Evolutionary conservation across 2,113 vertebrate genomes (phyloP), one percentile per base, ranked within the genome.

Genomic region (Tachuris rubrigastra): DNA sequence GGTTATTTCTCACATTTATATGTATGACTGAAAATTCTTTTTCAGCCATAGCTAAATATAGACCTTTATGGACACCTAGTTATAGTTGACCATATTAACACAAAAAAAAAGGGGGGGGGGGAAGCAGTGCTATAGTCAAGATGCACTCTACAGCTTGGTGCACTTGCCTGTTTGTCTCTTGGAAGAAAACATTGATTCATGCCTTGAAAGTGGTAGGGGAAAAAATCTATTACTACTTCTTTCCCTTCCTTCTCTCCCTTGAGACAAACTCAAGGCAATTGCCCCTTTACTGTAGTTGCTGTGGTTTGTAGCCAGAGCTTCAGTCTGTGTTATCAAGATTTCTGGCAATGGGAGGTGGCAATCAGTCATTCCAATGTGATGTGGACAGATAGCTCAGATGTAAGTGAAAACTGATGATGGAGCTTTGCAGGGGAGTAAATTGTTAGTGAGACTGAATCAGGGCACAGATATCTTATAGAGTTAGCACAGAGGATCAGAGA

Each of bases 321-420:
- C 67, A 66, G 14, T 66, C 65, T 71, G 68, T 22, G 27, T 83
- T 91, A 74, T 90, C 59, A 74, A 68, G 44, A 68, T 71, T 91
- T 77, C 78, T 93, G 82, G 93, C 82, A 69, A 5, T 11, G 52
- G 0, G 55, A 77, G 79, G 85, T 92, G 75, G 90, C 86, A 91
- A 60, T 90, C 92, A 59, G 79, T 95, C 85, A 89, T 90, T 95
- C 89, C 33, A 4, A 12, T 67, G 89, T 62, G 93, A 95, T 93
- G 90, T 72, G 91, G 80, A 81, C 73, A 95, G 93, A 94, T 95
- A 94, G 76, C 89, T 53, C 75, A 94, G 74, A 79, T 0, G 0
- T 67, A 85, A 95, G 82, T 87, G 93, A 74, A 89, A 95, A 68
- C 87, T 76, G 91, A 67, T 87, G 91, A 79, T 69, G 89, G 85